These are phyloP conservation scores for Lasiommata megera DNA, from an alignment of 2,888 invertebrate species.

Conservation along the genomic window DNA sequence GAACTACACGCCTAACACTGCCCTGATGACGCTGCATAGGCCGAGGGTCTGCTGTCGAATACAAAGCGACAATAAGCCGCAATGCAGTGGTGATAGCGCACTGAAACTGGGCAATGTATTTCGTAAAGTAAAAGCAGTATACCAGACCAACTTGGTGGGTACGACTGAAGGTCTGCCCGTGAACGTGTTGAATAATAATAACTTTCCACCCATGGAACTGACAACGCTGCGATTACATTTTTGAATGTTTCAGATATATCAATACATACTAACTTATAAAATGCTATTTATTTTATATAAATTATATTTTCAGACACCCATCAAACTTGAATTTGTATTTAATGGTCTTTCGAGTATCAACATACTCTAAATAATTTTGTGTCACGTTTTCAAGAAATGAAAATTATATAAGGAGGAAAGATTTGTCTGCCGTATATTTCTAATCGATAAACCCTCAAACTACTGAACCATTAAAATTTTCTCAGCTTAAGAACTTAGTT, in stretches of 20 bases:
- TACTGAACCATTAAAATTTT: no score
- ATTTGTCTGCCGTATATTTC: no score
- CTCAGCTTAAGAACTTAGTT: no score
- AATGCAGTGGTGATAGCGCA: conserved; percentile 50
- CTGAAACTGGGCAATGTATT: conserved; percentile 56
- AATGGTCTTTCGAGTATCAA: no score
- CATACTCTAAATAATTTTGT: no score
- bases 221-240: conserved; percentile 55
- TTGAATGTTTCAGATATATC: conserved; percentile 38
- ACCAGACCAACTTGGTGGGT: conserved; percentile 63
- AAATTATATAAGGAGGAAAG: no score
- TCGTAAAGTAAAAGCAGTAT: conserved; percentile 48
- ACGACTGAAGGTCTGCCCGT: conserved; percentile 52
- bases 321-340: no score
- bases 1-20: conserved; percentile 42
- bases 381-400: no score
- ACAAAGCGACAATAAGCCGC: conserved; percentile 35
- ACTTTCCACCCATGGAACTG: conserved; percentile 64
- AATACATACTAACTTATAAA: background rate
- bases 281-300: background rate
- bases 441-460: no score
- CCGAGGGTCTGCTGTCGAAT: conserved; percentile 57
- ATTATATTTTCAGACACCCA: no score
- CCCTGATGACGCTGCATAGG: conserved; percentile 57
- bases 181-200: conserved; percentile 43